Conservation (phyloP, 2,888 invertebrate species). For the Acleris cristana region DNA sequence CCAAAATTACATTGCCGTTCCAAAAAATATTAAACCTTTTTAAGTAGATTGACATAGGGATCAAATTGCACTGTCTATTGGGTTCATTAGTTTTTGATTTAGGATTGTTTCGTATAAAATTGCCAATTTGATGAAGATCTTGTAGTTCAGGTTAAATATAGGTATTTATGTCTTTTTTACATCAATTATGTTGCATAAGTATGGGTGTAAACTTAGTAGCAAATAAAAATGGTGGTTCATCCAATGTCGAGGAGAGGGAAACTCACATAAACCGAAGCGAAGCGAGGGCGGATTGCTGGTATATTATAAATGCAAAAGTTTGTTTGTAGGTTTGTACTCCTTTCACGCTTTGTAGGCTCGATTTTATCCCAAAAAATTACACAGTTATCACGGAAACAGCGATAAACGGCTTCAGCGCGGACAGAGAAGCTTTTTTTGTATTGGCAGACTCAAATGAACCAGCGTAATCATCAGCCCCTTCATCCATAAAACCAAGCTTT, state of each 20-base stretch:
- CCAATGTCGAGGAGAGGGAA: background rate
- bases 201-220: slow-evolving; percentile 24
- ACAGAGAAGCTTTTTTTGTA: too few relatives aligned
- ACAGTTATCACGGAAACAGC: too few relatives aligned
- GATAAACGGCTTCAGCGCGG: too few relatives aligned
- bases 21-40: background rate
- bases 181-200: slow-evolving; percentile 20
- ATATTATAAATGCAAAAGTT: too few relatives aligned
- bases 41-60: slow-evolving; percentile 18
- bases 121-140: slow-evolving; percentile 54
- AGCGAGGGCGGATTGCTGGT: too few relatives aligned
- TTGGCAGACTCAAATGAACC: too few relatives aligned
- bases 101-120: slow-evolving; percentile 43
- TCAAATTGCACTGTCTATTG: slow-evolving; percentile 3
- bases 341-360: too few relatives aligned
- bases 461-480: too few relatives aligned
- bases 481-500: background rate
- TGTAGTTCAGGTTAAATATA: slow-evolving; percentile 51
- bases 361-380: too few relatives aligned
- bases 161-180: slow-evolving; percentile 44
- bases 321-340: too few relatives aligned
- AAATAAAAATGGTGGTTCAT: too few relatives aligned
- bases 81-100: background rate
- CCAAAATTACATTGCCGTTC: background rate
- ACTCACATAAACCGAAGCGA: too few relatives aligned